phyloP scores from a whole-genome alignment of 2,888 invertebrate genomes.

The Ichneumon xanthorius region DNA sequence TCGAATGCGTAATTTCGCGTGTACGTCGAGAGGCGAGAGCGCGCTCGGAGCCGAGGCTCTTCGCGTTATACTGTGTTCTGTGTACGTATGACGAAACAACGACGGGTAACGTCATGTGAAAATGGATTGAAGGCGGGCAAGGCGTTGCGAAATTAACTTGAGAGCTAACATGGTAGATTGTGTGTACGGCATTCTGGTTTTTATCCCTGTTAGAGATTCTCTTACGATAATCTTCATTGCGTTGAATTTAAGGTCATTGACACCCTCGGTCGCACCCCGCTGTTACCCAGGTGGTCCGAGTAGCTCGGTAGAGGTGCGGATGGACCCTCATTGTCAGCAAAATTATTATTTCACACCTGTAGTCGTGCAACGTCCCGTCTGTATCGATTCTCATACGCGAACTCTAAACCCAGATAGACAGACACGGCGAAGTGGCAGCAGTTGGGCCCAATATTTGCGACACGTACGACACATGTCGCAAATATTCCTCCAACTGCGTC shows the following conservation, averaged over 20 bases:
- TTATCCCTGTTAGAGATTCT: no score
- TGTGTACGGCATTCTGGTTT: background rate
- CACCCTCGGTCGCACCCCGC: background rate
- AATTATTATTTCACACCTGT: background rate
- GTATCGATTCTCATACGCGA: background rate
- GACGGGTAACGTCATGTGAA: slow-evolving; percentile 47
- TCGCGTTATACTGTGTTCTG: slow-evolving; percentile 8
- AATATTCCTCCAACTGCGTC: no score
- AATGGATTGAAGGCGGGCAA: slow-evolving; percentile 55
- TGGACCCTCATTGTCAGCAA: background rate
- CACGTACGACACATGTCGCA: no score
- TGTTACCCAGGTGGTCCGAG: background rate
- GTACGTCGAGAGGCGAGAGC: slow-evolving; percentile 70
- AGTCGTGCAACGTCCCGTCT: background rate
- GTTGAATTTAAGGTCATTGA: background rate
- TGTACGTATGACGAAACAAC: slow-evolving; percentile 52
- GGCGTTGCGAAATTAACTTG: slow-evolving; percentile 50
- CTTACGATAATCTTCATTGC: no score
- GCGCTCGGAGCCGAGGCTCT: slow-evolving; percentile 43
- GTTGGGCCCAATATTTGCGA: no score
- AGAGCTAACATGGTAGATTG: background rate
- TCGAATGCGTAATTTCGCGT: slow-evolving; percentile 77
- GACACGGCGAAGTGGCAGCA: no score
- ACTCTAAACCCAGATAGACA: no score
- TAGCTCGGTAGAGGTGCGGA: background rate